Evolutionary conservation across 2,888 invertebrate species (phyloP).

Genomic region (Aphidoletes aphidimyza): DNA sequence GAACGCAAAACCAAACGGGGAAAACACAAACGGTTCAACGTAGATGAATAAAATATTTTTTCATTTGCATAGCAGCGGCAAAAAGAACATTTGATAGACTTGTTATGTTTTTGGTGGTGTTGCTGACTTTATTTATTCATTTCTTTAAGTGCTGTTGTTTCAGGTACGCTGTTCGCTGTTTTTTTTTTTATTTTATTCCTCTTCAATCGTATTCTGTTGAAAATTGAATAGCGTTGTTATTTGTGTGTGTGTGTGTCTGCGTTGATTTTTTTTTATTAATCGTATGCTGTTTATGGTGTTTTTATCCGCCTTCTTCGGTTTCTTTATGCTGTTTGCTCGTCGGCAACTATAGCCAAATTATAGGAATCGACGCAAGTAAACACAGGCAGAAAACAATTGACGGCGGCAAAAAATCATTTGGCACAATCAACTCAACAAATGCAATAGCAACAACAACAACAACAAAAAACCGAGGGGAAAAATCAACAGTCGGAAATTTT

Average conservation of each 20-base stretch:
- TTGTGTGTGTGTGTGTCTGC: no score
- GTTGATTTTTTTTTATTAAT: conserved; percentile 43
- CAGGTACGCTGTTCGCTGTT: neutral
- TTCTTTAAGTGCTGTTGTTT: conserved; percentile 54
- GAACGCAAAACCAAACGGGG: neutral
- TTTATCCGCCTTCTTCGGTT: neutral
- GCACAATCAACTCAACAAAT: neutral
- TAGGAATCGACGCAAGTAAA: neutral
- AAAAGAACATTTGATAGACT: conserved; percentile 55
- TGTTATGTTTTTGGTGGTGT: conserved; percentile 53
- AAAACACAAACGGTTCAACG: conserved; percentile 54
- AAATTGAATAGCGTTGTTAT: conserved; percentile 21
- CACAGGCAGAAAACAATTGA: conserved; percentile 21
- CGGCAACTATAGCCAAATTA: neutral
- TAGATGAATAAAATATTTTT: conserved; percentile 56
- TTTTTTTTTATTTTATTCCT: no score
- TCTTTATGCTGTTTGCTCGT: neutral
- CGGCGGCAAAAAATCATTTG: neutral
- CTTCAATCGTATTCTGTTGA: conserved; percentile 19
- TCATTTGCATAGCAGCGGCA: conserved; percentile 55
- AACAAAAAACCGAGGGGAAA: neutral
- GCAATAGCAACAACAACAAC: neutral
- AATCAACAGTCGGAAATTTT: neutral
- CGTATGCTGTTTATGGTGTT: conserved; percentile 16
- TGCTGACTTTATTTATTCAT: conserved; percentile 52